Percentiles rank a stretch among this genome's conserved stretches.
phyloP scores from a whole-genome alignment of 30 jellyfish, hydroid and myxozoan genomes.

The Aurelia aurita region DNA sequence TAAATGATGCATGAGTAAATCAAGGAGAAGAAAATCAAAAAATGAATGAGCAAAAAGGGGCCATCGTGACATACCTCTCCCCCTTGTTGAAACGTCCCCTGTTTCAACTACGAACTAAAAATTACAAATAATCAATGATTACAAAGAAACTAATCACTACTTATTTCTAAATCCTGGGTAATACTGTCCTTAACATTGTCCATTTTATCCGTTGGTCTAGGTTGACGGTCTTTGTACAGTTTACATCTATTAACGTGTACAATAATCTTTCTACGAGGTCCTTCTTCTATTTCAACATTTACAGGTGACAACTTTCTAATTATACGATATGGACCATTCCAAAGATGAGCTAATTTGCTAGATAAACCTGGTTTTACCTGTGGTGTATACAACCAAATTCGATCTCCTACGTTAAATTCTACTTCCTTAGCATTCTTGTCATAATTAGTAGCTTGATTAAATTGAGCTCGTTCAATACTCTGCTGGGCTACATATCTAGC shows the following conservation, averaged over 20 bases:
- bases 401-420: conserved; percentile 63
- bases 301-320: conserved; percentile 51
- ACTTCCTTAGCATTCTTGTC: conserved; percentile 49
- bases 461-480: conserved; percentile 63
- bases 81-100: conserved; percentile 46
- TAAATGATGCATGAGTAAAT: too few species aligned
- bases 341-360: conserved; percentile 44
- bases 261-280: conserved; percentile 38
- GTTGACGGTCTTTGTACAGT: conserved; percentile 45
- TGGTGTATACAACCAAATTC: conserved; percentile 73
- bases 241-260: conserved; percentile 65
- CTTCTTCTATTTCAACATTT: conserved; percentile 51
- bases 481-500: conserved; percentile 68
- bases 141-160: not conserved
- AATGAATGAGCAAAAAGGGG: too few species aligned
- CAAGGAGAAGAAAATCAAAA: too few species aligned
- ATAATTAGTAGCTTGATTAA: conserved; percentile 20
- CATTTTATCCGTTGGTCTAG: conserved; percentile 57
- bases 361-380: conserved; percentile 50
- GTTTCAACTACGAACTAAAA: conserved; percentile 5
- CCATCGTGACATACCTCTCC: too few species aligned
- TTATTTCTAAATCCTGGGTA: conserved; percentile 2
- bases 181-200: conserved; percentile 38
- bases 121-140: not conserved
- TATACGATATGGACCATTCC: conserved; percentile 75